phyloP scores from a whole-genome alignment of 2,888 invertebrate genomes.

The Lampropteryx suffumata region DNA sequence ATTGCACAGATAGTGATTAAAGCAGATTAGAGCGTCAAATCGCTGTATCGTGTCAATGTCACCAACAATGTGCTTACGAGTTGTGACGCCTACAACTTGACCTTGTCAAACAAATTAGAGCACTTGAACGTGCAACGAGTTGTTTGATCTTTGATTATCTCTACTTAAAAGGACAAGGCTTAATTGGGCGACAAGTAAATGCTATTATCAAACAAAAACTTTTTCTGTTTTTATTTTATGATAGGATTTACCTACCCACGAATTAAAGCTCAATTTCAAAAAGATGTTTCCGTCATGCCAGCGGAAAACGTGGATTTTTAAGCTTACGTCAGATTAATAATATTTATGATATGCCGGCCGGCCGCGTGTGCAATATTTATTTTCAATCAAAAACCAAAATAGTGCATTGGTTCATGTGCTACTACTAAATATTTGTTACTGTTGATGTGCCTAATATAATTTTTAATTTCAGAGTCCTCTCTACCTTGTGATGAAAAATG shows the following conservation, averaged over 20 bases:
- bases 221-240: conserved; percentile 9
- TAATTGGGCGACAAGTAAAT: conserved; percentile 20
- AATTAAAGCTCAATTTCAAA: too few relatives aligned
- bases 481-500: conserved; percentile 71
- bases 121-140: conserved; percentile 44
- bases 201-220: background rate
- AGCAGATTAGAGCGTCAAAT: conserved; percentile 44
- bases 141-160: conserved; percentile 33
- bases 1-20: too few relatives aligned
- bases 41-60: conserved; percentile 51
- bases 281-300: too few relatives aligned
- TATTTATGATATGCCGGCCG: too few relatives aligned
- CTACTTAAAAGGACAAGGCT: conserved; percentile 21
- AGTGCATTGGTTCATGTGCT: too few relatives aligned
- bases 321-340: too few relatives aligned
- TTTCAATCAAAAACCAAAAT: too few relatives aligned
- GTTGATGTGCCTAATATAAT: background rate
- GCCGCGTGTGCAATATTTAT: too few relatives aligned
- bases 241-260: background rate
- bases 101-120: conserved; percentile 56
- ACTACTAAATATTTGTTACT: too few relatives aligned
- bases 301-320: too few relatives aligned
- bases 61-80: conserved; percentile 29
- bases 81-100: conserved; percentile 48
- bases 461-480: conserved; percentile 45